Percentiles rank a stretch among this genome's conserved stretches.
phyloP scores from a whole-genome alignment of 1,140 invertebrate species.

The Diorhabda sublineata region DNA sequence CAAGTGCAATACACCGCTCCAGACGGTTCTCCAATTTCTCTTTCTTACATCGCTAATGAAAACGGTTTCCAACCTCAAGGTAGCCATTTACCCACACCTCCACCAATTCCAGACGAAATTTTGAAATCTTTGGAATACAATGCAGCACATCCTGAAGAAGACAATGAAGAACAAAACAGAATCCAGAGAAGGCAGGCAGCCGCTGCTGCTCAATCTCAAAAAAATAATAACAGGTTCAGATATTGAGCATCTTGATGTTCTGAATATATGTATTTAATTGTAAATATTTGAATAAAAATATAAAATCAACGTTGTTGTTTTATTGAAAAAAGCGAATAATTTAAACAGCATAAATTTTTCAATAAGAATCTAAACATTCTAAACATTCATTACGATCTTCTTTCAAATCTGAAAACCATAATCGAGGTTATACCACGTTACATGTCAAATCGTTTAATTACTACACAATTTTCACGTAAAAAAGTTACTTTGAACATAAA shows the following conservation, averaged over 20 bases:
- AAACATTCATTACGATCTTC: no score
- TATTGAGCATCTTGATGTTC: background rate
- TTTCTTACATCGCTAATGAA: conserved; percentile 56
- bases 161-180: background rate
- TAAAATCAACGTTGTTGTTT: background rate
- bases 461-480: no score
- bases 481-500: no score
- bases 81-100: conserved; percentile 56
- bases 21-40: conserved; percentile 51
- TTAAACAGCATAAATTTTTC: no score
- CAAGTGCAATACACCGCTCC: conserved; percentile 51
- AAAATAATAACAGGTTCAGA: background rate
- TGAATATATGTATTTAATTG: background rate
- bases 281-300: background rate
- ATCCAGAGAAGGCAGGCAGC: background rate
- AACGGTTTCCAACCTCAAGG: conserved; percentile 57
- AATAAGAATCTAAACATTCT: no score
- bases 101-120: conserved; percentile 53
- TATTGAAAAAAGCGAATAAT: no score
- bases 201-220: background rate
- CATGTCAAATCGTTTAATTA: no score
- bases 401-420: no score
- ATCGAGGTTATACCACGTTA: no score
- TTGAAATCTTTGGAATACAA: conserved; percentile 51
- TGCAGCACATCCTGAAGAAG: conserved; percentile 48